phyloP scores from a whole-genome alignment of 2,888 invertebrate genomes.

The Nomada flava region DNA sequence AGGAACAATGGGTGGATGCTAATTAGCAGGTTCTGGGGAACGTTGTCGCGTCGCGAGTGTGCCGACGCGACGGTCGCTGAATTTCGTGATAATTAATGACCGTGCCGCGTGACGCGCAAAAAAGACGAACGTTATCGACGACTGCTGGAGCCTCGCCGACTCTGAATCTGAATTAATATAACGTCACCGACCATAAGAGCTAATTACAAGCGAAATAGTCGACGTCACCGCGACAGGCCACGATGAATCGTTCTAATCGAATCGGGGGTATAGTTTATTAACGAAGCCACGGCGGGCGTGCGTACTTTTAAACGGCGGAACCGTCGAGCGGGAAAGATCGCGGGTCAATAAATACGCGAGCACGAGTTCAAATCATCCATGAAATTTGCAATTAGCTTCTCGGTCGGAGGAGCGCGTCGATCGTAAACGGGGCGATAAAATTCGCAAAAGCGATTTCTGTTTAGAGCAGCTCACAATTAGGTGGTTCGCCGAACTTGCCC shows the following conservation, averaged over 20 bases:
- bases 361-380: not conserved
- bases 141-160: not conserved
- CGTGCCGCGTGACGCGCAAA: conserved; percentile 41
- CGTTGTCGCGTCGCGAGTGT: conserved; percentile 29
- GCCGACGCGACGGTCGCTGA: conserved; percentile 20
- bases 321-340: not conserved
- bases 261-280: not conserved
- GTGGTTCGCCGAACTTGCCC: conserved; percentile 46
- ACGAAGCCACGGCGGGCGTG: not conserved
- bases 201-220: conserved; percentile 38
- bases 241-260: not conserved
- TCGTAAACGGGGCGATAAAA: not conserved
- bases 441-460: not conserved
- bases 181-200: conserved; percentile 42
- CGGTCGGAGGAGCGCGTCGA: not conserved
- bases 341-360: not conserved
- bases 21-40: conserved; percentile 50
- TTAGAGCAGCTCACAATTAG: not conserved
- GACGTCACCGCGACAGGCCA: conserved; percentile 4
- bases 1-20: conserved; percentile 30
- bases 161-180: conserved; percentile 50
- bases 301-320: not conserved
- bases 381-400: not conserved
- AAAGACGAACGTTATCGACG: conserved; percentile 53
- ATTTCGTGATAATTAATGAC: conserved; percentile 62